Base-by-base conservation (phyloP, 2,113 vertebrate genomes). In the Oxyura jamaicensis region DNA sequence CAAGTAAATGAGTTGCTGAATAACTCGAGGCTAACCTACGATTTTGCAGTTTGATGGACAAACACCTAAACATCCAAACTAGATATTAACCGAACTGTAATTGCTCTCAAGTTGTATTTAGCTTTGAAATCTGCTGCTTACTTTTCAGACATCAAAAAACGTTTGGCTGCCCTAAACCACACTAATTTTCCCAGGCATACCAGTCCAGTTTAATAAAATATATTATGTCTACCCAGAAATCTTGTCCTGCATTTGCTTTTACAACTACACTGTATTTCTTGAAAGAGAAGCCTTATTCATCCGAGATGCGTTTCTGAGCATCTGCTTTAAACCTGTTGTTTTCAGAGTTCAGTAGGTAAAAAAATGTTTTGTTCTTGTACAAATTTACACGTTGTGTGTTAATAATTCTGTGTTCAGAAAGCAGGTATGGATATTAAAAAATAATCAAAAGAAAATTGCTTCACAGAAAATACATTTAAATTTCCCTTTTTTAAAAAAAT, bases 401-500 rank as follows among this genome's bases (percentile, higher is more conserved):
- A 96, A 91, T 85, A 92, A 85, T 91, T 73, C 55, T 77, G 23
- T 46, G 73, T 87, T 90, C 67, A 88, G n/a, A 91, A 87, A 87
- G 55, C n/a, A 93, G 65, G 55, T 76, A 88, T 2, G 8, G 89
- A 59, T 94, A 89, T 85, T 87, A 91, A 92, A 39, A 63, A 91
- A 83, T 77, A 90, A 89, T 8, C 52, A 56, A 84, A 91, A 69
- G 36, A 85, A 92, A 94, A 66, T 0, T 46, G 42, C 74, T 73
- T 82, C 65, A 89, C 6, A 73, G 66, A 91, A 92, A 85, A 91
- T 58, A 86, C 17, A 84, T 82, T 69, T 80, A 69, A 91, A 88
- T 77, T 77, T 73, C 59, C 46, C 91, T 36, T 36, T 60, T 60
- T 36, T 13, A 17, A 46, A 44, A 44, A 46, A 20, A 17, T 19